A percentile compares a stretch with the other conserved stretches of the same genome.
Evolutionary conservation across 2,888 invertebrate species (phyloP).

Genomic region (Cactoblastis cactorum): DNA sequence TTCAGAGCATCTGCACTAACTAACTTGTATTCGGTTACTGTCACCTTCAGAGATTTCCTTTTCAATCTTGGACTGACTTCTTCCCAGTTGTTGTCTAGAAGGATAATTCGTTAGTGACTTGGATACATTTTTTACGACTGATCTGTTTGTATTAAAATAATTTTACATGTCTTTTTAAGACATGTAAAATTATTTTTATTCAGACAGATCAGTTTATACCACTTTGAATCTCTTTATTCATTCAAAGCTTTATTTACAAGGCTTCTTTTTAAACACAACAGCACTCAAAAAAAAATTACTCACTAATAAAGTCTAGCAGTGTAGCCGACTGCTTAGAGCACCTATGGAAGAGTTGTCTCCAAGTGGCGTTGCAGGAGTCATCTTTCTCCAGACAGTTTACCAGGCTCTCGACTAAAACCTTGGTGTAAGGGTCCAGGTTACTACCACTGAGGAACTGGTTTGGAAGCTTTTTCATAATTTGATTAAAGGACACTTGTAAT

Average conservation of each 20-base stretch:
- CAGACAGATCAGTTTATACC: too few species aligned
- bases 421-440: conserved; percentile 63
- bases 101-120: too few species aligned
- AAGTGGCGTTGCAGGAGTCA: conserved; percentile 81
- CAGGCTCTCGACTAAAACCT: conserved; percentile 81
- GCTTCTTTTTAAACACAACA: too few species aligned
- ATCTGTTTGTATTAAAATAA: too few species aligned
- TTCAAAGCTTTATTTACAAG: too few species aligned
- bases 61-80: conserved; percentile 57
- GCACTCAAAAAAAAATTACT: too few species aligned
- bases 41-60: conserved; percentile 55
- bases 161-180: too few species aligned
- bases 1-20: conserved; percentile 62
- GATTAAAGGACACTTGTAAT: conserved; percentile 79
- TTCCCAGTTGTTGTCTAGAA: conserved; percentile 58
- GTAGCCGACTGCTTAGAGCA: conserved; percentile 83
- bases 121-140: too few species aligned
- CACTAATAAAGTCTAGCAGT: conserved; percentile 80
- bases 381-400: conserved; percentile 81
- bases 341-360: conserved; percentile 84
- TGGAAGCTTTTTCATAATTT: conserved; percentile 81
- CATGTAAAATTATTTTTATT: too few species aligned
- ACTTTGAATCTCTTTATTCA: too few species aligned
- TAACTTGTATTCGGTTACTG: conserved; percentile 59
- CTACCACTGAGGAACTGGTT: conserved; percentile 67